Base-by-base conservation (phyloP, 1,140 invertebrate species). In the Galendromus occidentalis region DNA sequence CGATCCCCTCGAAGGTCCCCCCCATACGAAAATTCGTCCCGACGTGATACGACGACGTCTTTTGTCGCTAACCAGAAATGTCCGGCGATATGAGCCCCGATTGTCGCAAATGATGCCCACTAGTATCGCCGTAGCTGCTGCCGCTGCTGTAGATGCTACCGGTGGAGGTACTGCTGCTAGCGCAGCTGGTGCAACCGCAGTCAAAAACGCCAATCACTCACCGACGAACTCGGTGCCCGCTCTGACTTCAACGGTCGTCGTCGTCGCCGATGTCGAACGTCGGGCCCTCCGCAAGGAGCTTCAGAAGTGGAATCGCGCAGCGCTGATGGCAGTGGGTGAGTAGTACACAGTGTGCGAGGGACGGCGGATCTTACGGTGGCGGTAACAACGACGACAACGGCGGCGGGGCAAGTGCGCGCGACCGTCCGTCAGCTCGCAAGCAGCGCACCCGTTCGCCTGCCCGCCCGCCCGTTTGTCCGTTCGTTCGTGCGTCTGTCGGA, bases 271-370 rank as follows among this genome's bases (percentile, higher is more conserved):
- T 33, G 51, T 14, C 22, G 51, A 59, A 17, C 51, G 51, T 25
- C 51, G 51, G 25, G 22, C 51, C 14, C 51, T 59, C 6, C 51
- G 51, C 14, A 59, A 59, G 51, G 51, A 59, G 51, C 22, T 59
- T 12, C 51, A 59, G 51, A 25, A 33, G 25, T 59, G 51, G 51
- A 25, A 25, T 22, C 51, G 51, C 51, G 51, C 51, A 20, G 33
- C 51, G 33, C 51, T 59, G 4, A 59, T 59, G 22, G 22, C 51
- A 18, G 51, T 59, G 25, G 51, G 51, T 59, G 51, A 59, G 22
- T 59, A 59, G 33, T 39, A 39, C 33, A 39, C 33, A 39, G 33
- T 39, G 33, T 39, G 33, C 9, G 33, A 39, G 33, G 33, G 33
- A 39, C 33, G 33, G 33, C 9, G 33, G 33, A 39, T 39, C 33